These are phyloP conservation scores for Alsophila aescularia DNA, from an alignment of 2,888 invertebrate genomes.

Conservation along the genomic window DNA sequence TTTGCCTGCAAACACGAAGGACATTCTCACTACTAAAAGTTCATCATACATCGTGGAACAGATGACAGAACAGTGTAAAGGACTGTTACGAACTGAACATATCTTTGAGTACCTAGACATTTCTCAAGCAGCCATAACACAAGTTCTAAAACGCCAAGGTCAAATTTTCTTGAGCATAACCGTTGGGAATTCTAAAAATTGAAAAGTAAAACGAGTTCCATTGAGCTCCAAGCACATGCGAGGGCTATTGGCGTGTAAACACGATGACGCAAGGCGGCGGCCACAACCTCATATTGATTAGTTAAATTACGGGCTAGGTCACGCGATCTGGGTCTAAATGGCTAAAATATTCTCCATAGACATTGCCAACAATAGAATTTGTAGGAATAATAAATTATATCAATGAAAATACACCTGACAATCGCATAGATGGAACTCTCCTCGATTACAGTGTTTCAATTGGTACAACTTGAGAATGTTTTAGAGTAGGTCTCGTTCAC, in stretches of 20 bases:
- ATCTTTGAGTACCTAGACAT: slow-evolving; percentile 3
- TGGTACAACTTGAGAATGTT: too few species aligned
- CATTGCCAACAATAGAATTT: slow-evolving; percentile 3
- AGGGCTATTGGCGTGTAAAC: slow-evolving; percentile 63
- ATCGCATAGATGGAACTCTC: background rate
- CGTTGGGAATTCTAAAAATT: slow-evolving; percentile 33
- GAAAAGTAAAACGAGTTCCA: slow-evolving; percentile 39
- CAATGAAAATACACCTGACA: slow-evolving; percentile 8
- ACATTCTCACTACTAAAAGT: slow-evolving; percentile 17
- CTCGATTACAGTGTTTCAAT: too few species aligned
- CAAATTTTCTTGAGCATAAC: slow-evolving; percentile 37
- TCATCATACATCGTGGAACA: slow-evolving; percentile 14
- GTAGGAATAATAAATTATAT: background rate
- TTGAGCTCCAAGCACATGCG: slow-evolving; percentile 51
- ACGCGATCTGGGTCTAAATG: slow-evolving; percentile 58
- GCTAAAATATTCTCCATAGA: slow-evolving; percentile 33
- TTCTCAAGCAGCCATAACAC: slow-evolving; percentile 7
- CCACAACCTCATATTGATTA: slow-evolving; percentile 76
- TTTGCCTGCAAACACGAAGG: slow-evolving; percentile 65
- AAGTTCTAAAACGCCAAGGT: slow-evolving; percentile 16
- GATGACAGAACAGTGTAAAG: background rate
- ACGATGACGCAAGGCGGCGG: slow-evolving; percentile 65
- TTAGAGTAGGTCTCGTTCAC: too few species aligned
- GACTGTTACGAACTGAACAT: slow-evolving; percentile 5
- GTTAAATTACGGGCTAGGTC: slow-evolving; percentile 66